Conservation (phyloP, 1,140 invertebrate species). For the Eriosoma lanigerum region DNA sequence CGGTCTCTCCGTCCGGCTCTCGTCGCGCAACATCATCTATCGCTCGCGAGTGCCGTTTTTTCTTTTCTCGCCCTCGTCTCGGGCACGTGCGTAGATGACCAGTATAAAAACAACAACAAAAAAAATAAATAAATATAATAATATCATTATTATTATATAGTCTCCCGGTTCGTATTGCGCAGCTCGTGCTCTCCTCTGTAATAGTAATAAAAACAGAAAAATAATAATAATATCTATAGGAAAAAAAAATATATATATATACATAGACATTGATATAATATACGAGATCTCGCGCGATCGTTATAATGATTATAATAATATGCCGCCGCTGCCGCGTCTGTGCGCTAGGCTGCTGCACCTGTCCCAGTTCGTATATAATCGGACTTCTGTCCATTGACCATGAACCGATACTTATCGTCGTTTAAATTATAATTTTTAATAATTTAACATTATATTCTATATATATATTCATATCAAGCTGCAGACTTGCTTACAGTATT, state of each 20-base stretch:
- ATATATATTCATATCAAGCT: too few relatives aligned
- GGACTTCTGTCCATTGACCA: too few relatives aligned
- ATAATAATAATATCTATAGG: neutral
- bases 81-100: conserved; percentile 3
- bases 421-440: too few relatives aligned
- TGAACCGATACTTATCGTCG: too few relatives aligned
- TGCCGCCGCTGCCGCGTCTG: neutral
- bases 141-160: too few relatives aligned
- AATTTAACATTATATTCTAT: too few relatives aligned
- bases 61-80: neutral
- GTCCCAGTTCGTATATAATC: neutral
- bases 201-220: neutral
- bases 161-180: neutral
- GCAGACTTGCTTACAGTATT: too few relatives aligned
- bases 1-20: neutral
- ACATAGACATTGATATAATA: too few relatives aligned
- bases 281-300: neutral
- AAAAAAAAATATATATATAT: too few relatives aligned
- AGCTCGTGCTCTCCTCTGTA: neutral
- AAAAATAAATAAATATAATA: too few relatives aligned
- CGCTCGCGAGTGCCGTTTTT: neutral
- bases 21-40: neutral
- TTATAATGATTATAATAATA: conserved; percentile 25
- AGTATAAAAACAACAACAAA: too few relatives aligned
- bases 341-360: neutral